Base-by-base conservation (phyloP, 2,797 vertebrate species). In the Esox lucius region DNA sequence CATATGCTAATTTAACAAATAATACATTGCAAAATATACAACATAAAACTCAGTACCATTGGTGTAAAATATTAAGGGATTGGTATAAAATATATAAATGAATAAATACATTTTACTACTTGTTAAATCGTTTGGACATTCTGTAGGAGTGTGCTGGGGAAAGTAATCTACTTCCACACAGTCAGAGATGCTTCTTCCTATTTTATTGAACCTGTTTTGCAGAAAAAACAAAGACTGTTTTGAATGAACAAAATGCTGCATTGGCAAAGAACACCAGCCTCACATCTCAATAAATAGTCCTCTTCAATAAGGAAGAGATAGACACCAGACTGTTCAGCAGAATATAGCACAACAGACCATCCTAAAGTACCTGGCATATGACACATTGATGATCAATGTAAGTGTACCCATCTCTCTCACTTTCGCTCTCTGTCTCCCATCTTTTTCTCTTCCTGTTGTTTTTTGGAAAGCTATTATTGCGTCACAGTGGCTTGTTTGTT, bases 171-270 rank as follows among this genome's bases (percentile, higher is more conserved):
- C 31, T 28, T 17, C 64, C 28, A 66, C 24, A 65, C 16, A 71
- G 71, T 72, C 78, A 28, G 74, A 73, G 79, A 84, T 86, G 80
- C 82, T 90, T 88, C 84, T 82, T 86, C 86, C 84, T 77, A 87
- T 86, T 95, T 95, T 95, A 95, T 94, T 96, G 91, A 91, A 88
- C 85, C 93, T 82, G 88, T 94, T 92, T 89, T 93, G 91, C 92
- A 93, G 92, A 39, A 96, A 94, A 96, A 90, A 94, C 90, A 96
- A 90, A 94, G 90, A 89, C 89, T 81, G 89, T 71, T 84, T 87
- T 81, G 89, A 86, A 83, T 70, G 72, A 75, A 83, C 81, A 87
- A 93, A 86, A 87, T 87, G 85, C 87, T 87, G 83, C 86, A 82
- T 87, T 75, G 90, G 89, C 88, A 87, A 78, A 65, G 72, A 73